Percentiles rank a stretch among this genome's conserved stretches.
These are phyloP conservation scores for Coelogynopora nodosa DNA, from an alignment of 2,888 invertebrate species.

Conservation along the genomic window DNA sequence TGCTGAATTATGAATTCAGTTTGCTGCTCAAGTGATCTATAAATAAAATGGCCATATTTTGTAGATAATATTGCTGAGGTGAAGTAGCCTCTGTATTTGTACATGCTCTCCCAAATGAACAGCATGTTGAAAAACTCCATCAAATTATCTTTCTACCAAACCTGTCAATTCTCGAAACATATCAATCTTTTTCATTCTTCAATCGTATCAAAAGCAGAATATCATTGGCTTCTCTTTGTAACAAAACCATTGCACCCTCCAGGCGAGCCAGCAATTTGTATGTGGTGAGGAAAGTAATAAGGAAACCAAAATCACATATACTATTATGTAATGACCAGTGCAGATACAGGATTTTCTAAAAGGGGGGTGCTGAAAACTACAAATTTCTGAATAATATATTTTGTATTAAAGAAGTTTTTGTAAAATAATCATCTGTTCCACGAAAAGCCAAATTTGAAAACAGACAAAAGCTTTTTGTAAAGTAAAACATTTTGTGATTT, in stretches of 20 bases:
- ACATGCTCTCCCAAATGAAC: neutral
- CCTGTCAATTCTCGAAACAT: conserved; percentile 3
- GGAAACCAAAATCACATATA: conserved; percentile 22
- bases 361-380: neutral
- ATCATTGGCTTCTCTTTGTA: conserved; percentile 31
- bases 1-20: neutral
- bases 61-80: conserved; percentile 16
- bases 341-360: neutral
- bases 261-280: conserved; percentile 19
- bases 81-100: conserved; percentile 23
- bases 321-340: conserved; percentile 23
- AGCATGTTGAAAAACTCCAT: conserved; percentile 24
- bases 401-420: too few relatives aligned
- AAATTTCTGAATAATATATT: neutral
- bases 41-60: conserved; percentile 15
- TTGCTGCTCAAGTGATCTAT: conserved; percentile 14
- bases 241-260: neutral
- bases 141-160: conserved; percentile 13
- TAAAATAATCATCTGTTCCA: too few relatives aligned
- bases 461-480: too few relatives aligned
- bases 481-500: too few relatives aligned
- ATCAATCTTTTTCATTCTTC: neutral
- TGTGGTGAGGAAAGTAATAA: conserved; percentile 16
- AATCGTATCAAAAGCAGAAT: conserved; percentile 6
- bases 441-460: too few relatives aligned